phyloP scores from a whole-genome alignment of 2,113 vertebrate species.

The Oostethus manadensis region DNA sequence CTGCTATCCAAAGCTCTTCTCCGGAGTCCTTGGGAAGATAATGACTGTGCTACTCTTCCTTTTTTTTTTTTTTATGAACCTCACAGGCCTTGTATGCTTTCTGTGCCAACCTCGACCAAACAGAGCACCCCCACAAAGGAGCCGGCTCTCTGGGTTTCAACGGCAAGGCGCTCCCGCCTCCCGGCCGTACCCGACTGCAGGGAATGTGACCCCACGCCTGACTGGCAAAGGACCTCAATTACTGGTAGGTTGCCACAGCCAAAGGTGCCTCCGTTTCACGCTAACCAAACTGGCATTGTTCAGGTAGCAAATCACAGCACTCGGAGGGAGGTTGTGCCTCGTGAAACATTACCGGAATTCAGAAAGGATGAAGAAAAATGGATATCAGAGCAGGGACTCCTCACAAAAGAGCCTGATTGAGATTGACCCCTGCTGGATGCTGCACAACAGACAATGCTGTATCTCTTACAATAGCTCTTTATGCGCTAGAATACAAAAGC shows the following conservation, averaged over 20 bases:
- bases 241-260: slow-evolving; percentile 49
- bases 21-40: slow-evolving; percentile 54
- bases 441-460: slow-evolving; percentile 36
- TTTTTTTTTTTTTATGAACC: slow-evolving; percentile 54
- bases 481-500: slow-evolving; percentile 32
- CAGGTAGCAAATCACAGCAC: slow-evolving; percentile 26
- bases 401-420: slow-evolving; percentile 52
- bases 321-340: slow-evolving; percentile 27
- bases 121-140: slow-evolving; percentile 34
- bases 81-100: slow-evolving; percentile 31
- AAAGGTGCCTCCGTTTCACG: slow-evolving; percentile 46
- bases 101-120: slow-evolving; percentile 35
- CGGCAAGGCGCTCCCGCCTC: slow-evolving; percentile 1
- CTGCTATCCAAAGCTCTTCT: slow-evolving; percentile 43
- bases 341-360: slow-evolving; percentile 42
- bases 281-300: slow-evolving; percentile 46
- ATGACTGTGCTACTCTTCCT: slow-evolving; percentile 40
- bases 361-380: slow-evolving; percentile 29
- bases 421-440: slow-evolving; percentile 38
- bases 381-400: slow-evolving; percentile 32
- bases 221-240: slow-evolving; percentile 63
- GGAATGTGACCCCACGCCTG: slow-evolving; percentile 36
- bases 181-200: slow-evolving; percentile 13
- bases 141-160: slow-evolving; percentile 34
- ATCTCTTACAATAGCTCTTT: slow-evolving; percentile 46